Percentiles rank a stretch among this genome's conserved stretches.
phyloP scores from a whole-genome alignment of 2,113 vertebrate genomes.

The Pelmatolapia mariae region DNA sequence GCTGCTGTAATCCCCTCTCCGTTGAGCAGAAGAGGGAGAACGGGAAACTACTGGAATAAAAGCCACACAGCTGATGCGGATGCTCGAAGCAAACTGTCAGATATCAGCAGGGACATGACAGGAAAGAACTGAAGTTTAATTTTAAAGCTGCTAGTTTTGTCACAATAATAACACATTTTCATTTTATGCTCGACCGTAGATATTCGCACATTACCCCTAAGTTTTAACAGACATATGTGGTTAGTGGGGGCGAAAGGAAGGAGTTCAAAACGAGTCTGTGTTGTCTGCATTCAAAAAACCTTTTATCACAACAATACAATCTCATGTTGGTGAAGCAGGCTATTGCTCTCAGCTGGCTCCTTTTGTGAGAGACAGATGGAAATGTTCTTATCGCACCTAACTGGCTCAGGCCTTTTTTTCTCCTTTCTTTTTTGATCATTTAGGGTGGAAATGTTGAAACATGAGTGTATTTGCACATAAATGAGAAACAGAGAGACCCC shows the following conservation, averaged over 20 bases:
- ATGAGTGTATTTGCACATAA: conserved; percentile 44
- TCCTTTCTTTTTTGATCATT: not conserved
- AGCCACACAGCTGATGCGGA: not conserved
- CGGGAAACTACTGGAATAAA: conserved; percentile 23
- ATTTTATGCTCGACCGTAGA: not conserved
- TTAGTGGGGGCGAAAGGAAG: not conserved
- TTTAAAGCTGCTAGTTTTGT: not conserved
- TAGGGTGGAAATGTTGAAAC: conserved; percentile 9
- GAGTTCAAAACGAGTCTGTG: not conserved
- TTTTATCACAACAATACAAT: conserved; percentile 41
- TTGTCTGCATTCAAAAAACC: not conserved
- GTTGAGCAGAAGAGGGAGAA: not conserved
- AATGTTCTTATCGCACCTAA: conserved; percentile 21
- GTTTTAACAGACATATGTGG: not conserved
- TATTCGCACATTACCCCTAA: not conserved
- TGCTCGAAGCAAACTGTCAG: not conserved
- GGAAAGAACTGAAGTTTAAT: not conserved
- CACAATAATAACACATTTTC: not conserved
- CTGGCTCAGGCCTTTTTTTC: not conserved
- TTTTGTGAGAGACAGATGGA: conserved; percentile 39
- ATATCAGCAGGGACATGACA: not conserved
- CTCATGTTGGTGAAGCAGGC: conserved; percentile 21
- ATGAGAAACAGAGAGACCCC: conserved; percentile 22
- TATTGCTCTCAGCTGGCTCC: conserved; percentile 13
- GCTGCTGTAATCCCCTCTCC: conserved; percentile 49